Conservation (phyloP, 2,113 vertebrate genomes). For the Atlantisia rogersi region DNA sequence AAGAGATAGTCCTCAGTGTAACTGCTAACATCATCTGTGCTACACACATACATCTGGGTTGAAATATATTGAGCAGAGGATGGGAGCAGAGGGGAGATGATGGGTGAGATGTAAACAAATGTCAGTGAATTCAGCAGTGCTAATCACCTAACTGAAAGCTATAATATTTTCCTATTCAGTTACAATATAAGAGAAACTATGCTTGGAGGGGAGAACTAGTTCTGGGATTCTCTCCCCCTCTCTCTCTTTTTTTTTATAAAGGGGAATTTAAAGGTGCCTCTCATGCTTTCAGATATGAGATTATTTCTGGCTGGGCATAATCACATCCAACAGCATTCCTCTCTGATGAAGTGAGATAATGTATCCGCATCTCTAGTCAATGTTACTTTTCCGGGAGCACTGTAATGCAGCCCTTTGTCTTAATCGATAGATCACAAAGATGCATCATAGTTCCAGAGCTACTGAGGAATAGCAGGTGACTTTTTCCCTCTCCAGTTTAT, state of each 20-base stretch:
- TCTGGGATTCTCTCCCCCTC: background rate
- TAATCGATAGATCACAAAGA: background rate
- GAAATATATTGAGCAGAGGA: background rate
- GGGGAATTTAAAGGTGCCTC: background rate
- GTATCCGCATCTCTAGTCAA: background rate
- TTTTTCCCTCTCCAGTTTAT: background rate
- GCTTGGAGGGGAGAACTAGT: background rate
- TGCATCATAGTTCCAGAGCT: background rate
- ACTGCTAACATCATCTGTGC: fast-evolving
- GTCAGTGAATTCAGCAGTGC: background rate
- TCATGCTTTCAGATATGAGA: background rate
- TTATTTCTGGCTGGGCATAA: background rate
- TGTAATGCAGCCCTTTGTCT: background rate
- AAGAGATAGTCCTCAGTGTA: background rate
- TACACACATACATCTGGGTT: fast-evolving
- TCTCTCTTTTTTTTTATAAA: background rate
- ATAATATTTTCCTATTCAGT: background rate
- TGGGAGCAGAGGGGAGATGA: background rate
- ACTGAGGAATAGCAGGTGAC: background rate
- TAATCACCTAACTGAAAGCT: background rate
- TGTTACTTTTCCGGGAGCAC: background rate
- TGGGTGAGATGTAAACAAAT: background rate
- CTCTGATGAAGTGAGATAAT: background rate
- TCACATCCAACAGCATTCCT: background rate
- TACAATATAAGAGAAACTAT: background rate